Percentiles rank a stretch among this genome's conserved stretches.
Evolutionary conservation across 2,888 invertebrate species (phyloP).

Genomic region (Tipula vernalis): DNA sequence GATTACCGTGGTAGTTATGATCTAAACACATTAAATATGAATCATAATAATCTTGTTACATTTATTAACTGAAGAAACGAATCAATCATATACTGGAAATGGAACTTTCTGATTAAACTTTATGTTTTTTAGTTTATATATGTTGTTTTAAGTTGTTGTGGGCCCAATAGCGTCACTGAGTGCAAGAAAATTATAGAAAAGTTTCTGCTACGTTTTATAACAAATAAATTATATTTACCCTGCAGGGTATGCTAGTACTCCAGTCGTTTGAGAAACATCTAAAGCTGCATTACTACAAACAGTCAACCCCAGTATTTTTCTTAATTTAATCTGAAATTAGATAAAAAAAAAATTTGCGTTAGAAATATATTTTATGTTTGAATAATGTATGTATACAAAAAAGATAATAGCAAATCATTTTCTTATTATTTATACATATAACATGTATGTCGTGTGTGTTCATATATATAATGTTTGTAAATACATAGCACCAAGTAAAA

Average conservation of each 20-base stretch:
- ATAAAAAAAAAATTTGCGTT: slow-evolving; percentile 19
- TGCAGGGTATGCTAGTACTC: slow-evolving; percentile 89
- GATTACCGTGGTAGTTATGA: not conserved
- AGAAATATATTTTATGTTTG: not conserved
- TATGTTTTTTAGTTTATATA: no score
- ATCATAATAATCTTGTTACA: not conserved
- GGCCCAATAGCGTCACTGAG: no score
- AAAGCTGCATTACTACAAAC: slow-evolving; percentile 85
- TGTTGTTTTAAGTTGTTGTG: no score
- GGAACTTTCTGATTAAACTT: not conserved
- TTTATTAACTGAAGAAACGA: not conserved
- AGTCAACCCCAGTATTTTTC: slow-evolving; percentile 89
- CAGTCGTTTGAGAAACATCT: slow-evolving; percentile 75
- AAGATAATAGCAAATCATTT: not conserved
- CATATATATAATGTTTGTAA: no score
- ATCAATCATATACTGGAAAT: not conserved
- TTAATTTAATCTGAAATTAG: slow-evolving; percentile 75
- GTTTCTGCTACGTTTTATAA: not conserved
- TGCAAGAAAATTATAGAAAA: no score
- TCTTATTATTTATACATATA: no score
- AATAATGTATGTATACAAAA: not conserved
- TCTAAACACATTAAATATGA: not conserved
- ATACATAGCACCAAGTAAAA: no score
- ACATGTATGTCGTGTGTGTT: no score
- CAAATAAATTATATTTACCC: slow-evolving; percentile 56